A percentile compares a stretch with the other conserved stretches of the same genome.
phyloP scores from a whole-genome alignment of 2,113 vertebrate genomes.

The Pycnonotus jocosus region DNA sequence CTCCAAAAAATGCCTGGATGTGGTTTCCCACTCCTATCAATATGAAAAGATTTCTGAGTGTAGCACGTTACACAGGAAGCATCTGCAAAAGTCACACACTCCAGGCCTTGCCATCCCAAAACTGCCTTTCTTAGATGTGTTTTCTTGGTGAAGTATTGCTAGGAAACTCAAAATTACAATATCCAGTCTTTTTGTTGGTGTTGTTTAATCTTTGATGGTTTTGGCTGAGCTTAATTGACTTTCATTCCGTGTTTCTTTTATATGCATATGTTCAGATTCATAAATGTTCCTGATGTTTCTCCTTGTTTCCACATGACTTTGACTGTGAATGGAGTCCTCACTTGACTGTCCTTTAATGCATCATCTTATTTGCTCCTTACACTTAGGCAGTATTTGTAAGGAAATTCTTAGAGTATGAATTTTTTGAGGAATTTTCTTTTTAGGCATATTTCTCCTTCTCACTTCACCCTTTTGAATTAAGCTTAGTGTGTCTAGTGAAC shows the following conservation, averaged over 20 bases:
- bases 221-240: not conserved
- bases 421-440: not conserved
- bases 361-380: not conserved
- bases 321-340: not conserved
- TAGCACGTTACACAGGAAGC: fast-evolving
- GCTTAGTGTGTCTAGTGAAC: not conserved
- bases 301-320: not conserved
- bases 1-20: not conserved
- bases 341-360: not conserved
- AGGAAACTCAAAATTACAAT: not conserved
- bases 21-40: not conserved
- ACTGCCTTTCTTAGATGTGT: fast-evolving
- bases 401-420: not conserved
- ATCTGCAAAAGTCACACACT: not conserved
- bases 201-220: not conserved
- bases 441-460: not conserved
- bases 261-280: not conserved
- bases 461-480: not conserved
- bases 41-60: fast-evolving
- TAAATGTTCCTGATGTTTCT: not conserved
- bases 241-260: not conserved
- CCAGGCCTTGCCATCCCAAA: not conserved
- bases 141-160: not conserved
- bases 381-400: not conserved
- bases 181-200: not conserved